Conservation (phyloP, 2,888 invertebrate genomes). For the Ochropacha duplaris region DNA sequence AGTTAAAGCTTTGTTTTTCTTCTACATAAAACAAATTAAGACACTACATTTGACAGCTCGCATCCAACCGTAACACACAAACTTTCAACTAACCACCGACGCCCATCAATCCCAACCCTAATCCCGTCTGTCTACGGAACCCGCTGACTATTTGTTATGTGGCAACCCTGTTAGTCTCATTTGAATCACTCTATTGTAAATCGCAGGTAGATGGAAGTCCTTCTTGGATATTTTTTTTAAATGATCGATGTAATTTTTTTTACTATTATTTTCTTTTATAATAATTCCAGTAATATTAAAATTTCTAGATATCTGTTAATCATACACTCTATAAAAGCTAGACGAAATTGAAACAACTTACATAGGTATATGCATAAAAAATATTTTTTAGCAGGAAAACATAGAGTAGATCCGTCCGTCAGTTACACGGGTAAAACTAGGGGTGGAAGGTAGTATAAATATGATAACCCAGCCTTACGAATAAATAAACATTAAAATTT, state of each 20-base stretch:
- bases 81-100: neutral
- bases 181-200: neutral
- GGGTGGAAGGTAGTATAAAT: too few species aligned
- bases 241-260: too few species aligned
- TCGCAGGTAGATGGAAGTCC: neutral
- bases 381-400: too few species aligned
- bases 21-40: neutral
- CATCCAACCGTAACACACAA: neutral
- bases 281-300: neutral
- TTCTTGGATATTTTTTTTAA: too few species aligned
- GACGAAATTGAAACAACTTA: too few species aligned
- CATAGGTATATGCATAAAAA: too few species aligned
- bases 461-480: neutral
- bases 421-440: too few species aligned
- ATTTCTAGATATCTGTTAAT: too few species aligned
- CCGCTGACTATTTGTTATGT: neutral
- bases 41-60: neutral
- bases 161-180: neutral
- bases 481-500: too few species aligned
- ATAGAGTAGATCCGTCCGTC: too few species aligned
- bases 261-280: too few species aligned
- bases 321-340: too few species aligned
- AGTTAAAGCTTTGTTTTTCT: neutral
- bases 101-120: conserved; percentile 1
- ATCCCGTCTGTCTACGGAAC: neutral